phyloP scores from a whole-genome alignment of 2,113 vertebrate genomes.

The Talpa occidentalis region DNA sequence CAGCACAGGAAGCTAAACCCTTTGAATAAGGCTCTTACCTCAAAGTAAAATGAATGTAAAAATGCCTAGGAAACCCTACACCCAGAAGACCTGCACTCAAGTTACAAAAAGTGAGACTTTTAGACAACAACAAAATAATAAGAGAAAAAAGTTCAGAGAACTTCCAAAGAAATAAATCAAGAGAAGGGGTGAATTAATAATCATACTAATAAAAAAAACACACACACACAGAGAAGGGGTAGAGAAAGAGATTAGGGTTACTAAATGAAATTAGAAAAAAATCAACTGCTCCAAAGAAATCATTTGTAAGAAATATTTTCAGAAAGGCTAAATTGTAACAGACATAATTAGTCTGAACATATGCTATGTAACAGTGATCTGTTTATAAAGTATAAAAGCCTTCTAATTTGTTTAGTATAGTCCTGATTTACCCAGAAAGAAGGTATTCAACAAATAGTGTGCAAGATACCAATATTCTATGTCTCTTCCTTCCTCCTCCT shows the following conservation, averaged over 20 bases:
- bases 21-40: background rate
- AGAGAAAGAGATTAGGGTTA: too few relatives aligned
- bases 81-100: constrained; percentile 3
- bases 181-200: background rate
- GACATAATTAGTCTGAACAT: background rate
- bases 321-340: constrained; percentile 2
- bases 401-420: background rate
- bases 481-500: background rate
- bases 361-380: background rate
- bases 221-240: background rate
- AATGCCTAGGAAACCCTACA: background rate
- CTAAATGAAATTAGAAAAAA: background rate
- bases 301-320: background rate
- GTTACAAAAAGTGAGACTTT: background rate
- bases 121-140: background rate
- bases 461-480: background rate
- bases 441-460: background rate
- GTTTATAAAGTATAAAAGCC: background rate
- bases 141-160: background rate
- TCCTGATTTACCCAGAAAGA: background rate
- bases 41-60: constrained; percentile 5
- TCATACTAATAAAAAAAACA: too few relatives aligned
- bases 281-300: background rate
- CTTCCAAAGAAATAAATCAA: background rate
- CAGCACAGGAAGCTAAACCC: background rate